These are phyloP conservation scores for Centroberyx gerrardi DNA, from an alignment of 2,797 vertebrate species.

Conservation along the genomic window DNA sequence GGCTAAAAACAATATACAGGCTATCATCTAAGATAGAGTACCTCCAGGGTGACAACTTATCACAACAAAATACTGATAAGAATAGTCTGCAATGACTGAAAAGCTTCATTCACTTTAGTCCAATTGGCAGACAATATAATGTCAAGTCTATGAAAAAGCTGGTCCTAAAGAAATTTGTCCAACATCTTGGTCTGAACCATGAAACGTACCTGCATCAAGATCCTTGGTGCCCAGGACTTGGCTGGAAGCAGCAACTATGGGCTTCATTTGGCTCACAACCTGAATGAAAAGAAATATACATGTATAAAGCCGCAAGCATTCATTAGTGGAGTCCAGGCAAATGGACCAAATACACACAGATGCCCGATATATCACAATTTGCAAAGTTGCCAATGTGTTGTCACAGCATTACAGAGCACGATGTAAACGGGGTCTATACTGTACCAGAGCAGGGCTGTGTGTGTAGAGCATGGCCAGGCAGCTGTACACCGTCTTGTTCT, in stretches of 20 bases:
- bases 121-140: neutral
- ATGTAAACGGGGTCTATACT: neutral
- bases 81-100: neutral
- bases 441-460: constrained; percentile 80
- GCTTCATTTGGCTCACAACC: constrained; percentile 79
- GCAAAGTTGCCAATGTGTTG: no score
- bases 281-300: constrained; percentile 31
- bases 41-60: neutral
- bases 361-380: neutral
- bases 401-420: no score
- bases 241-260: constrained; percentile 76
- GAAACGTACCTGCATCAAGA: constrained; percentile 76
- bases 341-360: neutral
- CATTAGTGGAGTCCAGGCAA: neutral
- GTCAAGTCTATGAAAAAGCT: neutral
- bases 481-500: constrained; percentile 89
- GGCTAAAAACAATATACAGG: neutral
- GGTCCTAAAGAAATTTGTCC: neutral
- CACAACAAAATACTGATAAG: neutral
- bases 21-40: neutral
- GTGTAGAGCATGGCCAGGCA: constrained; percentile 89
- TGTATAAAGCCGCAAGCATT: neutral
- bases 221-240: constrained; percentile 75
- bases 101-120: neutral
- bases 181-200: neutral